Percentiles rank a stretch among this genome's conserved stretches.
Conservation (phyloP, 2,888 invertebrate genomes). For the Agrochola lota region DNA sequence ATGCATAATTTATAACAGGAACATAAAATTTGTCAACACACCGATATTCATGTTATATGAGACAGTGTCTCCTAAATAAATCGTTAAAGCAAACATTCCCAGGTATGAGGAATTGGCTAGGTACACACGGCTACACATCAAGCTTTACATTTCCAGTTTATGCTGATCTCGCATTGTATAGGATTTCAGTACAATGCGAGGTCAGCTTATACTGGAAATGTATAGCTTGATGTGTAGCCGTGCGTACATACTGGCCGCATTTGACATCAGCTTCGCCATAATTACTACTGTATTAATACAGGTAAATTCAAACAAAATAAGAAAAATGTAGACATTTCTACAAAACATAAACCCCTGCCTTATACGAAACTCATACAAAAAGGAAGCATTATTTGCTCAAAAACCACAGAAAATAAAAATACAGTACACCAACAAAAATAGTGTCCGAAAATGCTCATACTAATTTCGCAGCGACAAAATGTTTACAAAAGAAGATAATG, state of each 20-base stretch:
- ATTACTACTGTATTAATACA: neutral
- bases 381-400: neutral
- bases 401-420: slow-evolving; percentile 3
- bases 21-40: slow-evolving; percentile 18
- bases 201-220: too few species aligned
- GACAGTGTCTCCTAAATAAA: neutral
- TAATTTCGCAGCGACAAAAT: slow-evolving; percentile 37
- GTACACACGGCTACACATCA: neutral
- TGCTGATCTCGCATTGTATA: too few species aligned
- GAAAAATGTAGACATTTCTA: neutral
- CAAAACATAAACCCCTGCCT: neutral
- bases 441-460: slow-evolving; percentile 17
- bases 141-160: too few species aligned
- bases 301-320: neutral
- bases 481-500: slow-evolving; percentile 36
- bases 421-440: neutral
- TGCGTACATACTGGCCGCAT: neutral
- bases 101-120: neutral
- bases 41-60: neutral
- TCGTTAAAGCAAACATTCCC: neutral
- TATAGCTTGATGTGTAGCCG: too few species aligned
- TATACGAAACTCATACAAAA: neutral
- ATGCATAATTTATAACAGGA: slow-evolving; percentile 45
- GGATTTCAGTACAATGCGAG: too few species aligned
- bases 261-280: neutral